A percentile compares a stretch with the other conserved stretches of the same genome.
phyloP scores from a whole-genome alignment of 2,113 vertebrate species.

The Spea multiplicata region DNA sequence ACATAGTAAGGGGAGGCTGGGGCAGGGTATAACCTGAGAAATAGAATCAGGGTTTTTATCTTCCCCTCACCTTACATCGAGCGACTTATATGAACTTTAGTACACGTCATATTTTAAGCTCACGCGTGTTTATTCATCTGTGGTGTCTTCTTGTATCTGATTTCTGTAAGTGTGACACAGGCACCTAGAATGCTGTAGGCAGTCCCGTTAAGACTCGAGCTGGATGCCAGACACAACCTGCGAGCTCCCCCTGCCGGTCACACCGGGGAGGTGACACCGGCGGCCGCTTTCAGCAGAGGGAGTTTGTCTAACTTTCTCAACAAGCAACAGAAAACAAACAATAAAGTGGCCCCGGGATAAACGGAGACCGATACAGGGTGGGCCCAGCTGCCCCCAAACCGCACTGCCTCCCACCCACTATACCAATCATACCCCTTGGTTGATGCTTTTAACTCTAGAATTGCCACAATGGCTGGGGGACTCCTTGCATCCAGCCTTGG shows the following conservation, averaged over 20 bases:
- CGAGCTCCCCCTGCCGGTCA: constrained; percentile 87
- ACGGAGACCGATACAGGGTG: too few relatives aligned
- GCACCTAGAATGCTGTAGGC: neutral
- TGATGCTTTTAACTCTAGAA: neutral
- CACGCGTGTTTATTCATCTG: too few relatives aligned
- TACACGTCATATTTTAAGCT: too few relatives aligned
- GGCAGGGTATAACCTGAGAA: too few relatives aligned
- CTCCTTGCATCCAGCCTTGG: too few relatives aligned
- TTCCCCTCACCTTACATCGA: too few relatives aligned
- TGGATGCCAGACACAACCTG: constrained; percentile 61
- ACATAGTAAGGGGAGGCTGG: too few relatives aligned
- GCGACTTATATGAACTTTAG: too few relatives aligned
- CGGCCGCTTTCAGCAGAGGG: constrained; percentile 27
- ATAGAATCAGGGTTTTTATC: too few relatives aligned
- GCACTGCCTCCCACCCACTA: neutral
- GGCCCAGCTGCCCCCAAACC: neutral
- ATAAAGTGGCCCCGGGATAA: constrained; percentile 27
- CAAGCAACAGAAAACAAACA: constrained; percentile 30
- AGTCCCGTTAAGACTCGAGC: neutral
- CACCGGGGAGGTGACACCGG: neutral
- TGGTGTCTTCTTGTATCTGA: too few relatives aligned
- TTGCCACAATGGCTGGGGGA: too few relatives aligned
- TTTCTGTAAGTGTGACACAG: too few relatives aligned
- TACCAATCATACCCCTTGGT: neutral
- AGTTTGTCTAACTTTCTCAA: constrained; percentile 37